phyloP scores from a whole-genome alignment of 92 coral and sea anemone species.

The Umimayanthus kanabou region DNA sequence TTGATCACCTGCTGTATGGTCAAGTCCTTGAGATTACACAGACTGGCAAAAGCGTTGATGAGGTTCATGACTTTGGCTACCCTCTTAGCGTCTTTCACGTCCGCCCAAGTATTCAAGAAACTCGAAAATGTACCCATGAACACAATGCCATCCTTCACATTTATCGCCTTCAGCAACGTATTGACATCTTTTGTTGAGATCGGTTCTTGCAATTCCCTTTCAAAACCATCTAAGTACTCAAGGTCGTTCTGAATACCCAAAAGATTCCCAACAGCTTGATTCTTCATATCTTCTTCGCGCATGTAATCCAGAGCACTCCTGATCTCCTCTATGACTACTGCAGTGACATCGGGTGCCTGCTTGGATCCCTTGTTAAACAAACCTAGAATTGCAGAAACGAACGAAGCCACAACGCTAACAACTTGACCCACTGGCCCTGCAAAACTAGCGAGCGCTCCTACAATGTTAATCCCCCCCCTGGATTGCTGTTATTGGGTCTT shows the following conservation, averaged over 20 bases:
- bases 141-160: background rate
- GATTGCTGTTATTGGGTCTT: background rate
- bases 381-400: background rate
- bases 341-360: background rate
- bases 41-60: background rate
- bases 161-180: background rate
- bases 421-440: slow-evolving; percentile 1
- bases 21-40: slow-evolving; percentile 2
- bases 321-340: background rate
- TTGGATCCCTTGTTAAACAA: slow-evolving; percentile 7
- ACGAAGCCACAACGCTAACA: background rate
- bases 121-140: slow-evolving; percentile 10
- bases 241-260: background rate
- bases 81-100: background rate
- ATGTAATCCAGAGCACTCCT: background rate
- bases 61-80: background rate
- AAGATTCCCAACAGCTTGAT: background rate
- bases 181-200: background rate
- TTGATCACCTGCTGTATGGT: background rate
- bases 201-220: background rate
- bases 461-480: background rate
- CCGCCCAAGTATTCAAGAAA: slow-evolving; percentile 23
- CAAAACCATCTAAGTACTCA: background rate
- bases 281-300: background rate
- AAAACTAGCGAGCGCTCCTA: background rate